A percentile compares a stretch with the other conserved stretches of the same genome.
These are phyloP conservation scores for Endotricha flammealis DNA, from an alignment of 2,888 invertebrate genomes.

Conservation along the genomic window DNA sequence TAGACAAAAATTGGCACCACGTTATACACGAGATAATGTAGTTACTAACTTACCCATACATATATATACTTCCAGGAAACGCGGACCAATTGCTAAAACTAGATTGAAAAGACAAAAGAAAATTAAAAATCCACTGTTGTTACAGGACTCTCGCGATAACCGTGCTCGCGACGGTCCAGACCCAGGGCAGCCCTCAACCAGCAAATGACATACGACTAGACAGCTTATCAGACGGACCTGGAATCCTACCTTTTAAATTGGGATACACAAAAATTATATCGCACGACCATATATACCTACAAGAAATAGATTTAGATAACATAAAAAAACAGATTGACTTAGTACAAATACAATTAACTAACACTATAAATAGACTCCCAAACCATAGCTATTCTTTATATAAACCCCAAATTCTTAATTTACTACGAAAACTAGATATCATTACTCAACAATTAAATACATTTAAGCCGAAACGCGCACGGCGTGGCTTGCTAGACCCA, in stretches of 20 bases:
- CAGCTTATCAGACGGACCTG: conserved; percentile 9
- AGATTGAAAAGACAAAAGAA: conserved; percentile 20
- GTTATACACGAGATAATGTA: conserved; percentile 23
- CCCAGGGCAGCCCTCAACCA: too few species aligned
- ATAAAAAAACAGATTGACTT: too few species aligned
- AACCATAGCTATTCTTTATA: too few species aligned
- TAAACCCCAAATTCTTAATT: too few species aligned
- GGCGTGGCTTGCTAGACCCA: too few species aligned
- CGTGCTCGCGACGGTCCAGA: conserved; percentile 8
- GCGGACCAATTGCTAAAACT: conserved; percentile 20
- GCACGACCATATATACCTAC: conserved; percentile 9
- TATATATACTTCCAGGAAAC: conserved; percentile 13
- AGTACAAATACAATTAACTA: too few species aligned
- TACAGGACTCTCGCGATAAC: conserved; percentile 18
- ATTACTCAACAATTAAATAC: too few species aligned
- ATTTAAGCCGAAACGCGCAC: too few species aligned
- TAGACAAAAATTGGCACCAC: conserved; percentile 23
- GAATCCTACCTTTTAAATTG: conserved; percentile 10
- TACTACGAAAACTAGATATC: too few species aligned
- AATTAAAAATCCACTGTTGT: conserved; percentile 22
- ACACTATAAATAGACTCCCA: too few species aligned
- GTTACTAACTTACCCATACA: conserved; percentile 18
- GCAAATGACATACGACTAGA: conserved; percentile 21
- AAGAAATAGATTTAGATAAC: conserved; percentile 1
- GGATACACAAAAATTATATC: conserved; percentile 9